Base-by-base conservation (phyloP, 2,797 vertebrate genomes). In the Darevskia mixta region DNA sequence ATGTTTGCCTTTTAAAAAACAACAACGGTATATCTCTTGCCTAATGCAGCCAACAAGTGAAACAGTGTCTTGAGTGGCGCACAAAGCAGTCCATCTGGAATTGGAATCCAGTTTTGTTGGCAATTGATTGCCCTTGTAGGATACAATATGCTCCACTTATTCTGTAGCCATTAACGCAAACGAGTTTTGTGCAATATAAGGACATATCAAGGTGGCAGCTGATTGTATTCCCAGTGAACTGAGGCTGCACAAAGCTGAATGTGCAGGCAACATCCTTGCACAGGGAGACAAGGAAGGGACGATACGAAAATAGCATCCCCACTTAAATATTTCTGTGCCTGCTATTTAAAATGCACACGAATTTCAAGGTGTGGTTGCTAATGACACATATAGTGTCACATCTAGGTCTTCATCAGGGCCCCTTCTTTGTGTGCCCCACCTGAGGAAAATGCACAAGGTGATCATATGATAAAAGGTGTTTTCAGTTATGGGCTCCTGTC, bases 1-100 rank as follows among this genome's bases (percentile, higher is more conserved):
- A 71, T n/a, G 35, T 83, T 83, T 80, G 41, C 81, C 80, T 87
- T 83, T 90, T 71, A 66, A 83, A 88, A 7, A 64, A 64, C 20
- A 55, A 15, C 49, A 55, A 55, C 78, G 27, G 23, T 23, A 11
- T 29, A 32, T 35, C 32, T 75, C 10, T 69, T 49, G 72, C 69
- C 67, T 79, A 77, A 90, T 79, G 35, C 41, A 79, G 76, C 29
- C 35, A 78, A 77, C 17, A 76, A 82, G 15, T 18, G 43, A 66
- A 82, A n/a, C 10, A 18, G 45, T 20, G n/a, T 35, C 72, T 77
- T 29, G 18, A 13, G 20, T 13, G 9, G 27, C 83, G 25, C 25
- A 61, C 7, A 64, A 0, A 0, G 82, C 9, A 13, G 3, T 17
- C 73, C 41, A 29, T 1, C 11, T 89, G 82, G 88, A 89, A 0